These are phyloP conservation scores for Taenioides sp. DNA, from an alignment of 2,797 vertebrate genomes.

Conservation along the genomic window DNA sequence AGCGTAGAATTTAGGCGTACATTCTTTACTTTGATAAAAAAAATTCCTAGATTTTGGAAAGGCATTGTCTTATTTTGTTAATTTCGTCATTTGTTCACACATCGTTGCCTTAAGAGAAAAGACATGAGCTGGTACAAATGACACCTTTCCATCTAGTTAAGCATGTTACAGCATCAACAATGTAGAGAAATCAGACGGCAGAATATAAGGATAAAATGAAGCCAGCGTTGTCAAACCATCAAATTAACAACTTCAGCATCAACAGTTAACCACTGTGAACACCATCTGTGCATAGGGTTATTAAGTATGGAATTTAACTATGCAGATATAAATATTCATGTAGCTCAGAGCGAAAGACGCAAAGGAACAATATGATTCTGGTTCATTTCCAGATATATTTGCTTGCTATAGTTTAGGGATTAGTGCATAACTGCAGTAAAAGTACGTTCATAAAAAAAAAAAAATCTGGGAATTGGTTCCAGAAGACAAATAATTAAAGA, in stretches of 20 bases:
- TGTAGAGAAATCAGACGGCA: too few species aligned
- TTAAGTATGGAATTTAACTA: background rate
- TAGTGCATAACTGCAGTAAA: background rate
- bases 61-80: too few species aligned
- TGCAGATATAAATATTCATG: slow-evolving; percentile 10
- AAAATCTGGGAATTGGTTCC: background rate
- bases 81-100: background rate
- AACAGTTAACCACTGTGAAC: background rate
- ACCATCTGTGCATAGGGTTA: background rate
- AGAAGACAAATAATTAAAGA: background rate
- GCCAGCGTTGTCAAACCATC: background rate
- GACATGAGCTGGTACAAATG: too few species aligned
- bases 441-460: background rate
- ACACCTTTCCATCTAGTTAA: too few species aligned
- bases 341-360: background rate
- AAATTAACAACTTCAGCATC: background rate
- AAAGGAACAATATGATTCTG: background rate
- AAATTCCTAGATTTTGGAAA: background rate
- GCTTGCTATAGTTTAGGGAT: background rate
- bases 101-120: slow-evolving; percentile 2
- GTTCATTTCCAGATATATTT: background rate
- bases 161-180: too few species aligned
- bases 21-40: background rate
- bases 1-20: background rate
- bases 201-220: too few species aligned